Percentiles rank a stretch among this genome's conserved stretches.
These are phyloP conservation scores for Ailurus styani DNA, from an alignment of 2,113 vertebrate species.

Conservation along the genomic window DNA sequence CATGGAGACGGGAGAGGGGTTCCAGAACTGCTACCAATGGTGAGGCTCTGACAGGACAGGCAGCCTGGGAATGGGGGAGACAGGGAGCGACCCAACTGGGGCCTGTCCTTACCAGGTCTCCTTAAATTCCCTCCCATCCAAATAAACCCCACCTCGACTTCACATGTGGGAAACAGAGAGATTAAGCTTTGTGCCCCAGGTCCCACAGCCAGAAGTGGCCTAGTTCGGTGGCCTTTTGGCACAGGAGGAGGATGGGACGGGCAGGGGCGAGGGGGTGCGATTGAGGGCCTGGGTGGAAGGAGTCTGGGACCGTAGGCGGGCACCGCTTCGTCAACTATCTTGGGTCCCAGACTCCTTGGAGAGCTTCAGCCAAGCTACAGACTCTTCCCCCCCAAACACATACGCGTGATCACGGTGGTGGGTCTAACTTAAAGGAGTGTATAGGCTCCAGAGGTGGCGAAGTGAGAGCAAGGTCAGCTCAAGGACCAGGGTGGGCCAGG, in stretches of 20 bases:
- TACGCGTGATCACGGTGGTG: fast-evolving
- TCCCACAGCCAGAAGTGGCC: not conserved
- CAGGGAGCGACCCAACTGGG: not conserved
- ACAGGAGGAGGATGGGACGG: not conserved
- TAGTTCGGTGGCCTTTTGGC: not conserved
- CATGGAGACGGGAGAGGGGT: not conserved
- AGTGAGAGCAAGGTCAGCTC: not conserved
- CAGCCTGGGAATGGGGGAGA: not conserved
- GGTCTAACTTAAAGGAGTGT: not conserved
- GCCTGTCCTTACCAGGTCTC: not conserved
- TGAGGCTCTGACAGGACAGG: not conserved
- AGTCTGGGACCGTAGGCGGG: not conserved
- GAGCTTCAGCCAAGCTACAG: not conserved
- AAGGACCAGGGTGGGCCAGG: not conserved
- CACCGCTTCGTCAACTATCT: not conserved
- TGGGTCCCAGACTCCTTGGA: not conserved
- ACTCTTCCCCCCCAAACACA: not conserved
- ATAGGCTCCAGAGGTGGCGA: not conserved
- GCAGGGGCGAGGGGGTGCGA: not conserved
- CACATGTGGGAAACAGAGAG: not conserved
- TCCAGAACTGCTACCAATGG: not conserved
- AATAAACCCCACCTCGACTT: not conserved
- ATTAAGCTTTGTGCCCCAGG: not conserved
- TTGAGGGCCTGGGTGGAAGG: not conserved
- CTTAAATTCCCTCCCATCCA: not conserved